phyloP scores from a whole-genome alignment of 2,113 vertebrate species.

The Chloebia gouldiae region DNA sequence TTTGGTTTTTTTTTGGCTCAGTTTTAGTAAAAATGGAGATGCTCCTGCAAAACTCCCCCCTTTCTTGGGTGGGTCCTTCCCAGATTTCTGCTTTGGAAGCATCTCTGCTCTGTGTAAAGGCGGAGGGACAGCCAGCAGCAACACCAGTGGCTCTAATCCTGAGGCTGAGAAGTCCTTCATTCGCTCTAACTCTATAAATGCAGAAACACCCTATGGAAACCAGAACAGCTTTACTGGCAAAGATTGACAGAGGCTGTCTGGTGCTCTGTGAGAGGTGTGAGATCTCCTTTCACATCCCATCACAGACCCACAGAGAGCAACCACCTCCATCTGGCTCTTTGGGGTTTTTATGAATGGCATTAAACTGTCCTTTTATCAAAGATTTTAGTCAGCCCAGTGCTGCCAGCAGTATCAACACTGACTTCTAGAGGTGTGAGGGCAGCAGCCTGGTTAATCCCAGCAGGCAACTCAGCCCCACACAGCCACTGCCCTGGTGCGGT shows the following conservation, averaged over 20 bases:
- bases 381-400: background rate
- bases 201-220: background rate
- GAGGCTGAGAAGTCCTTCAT: background rate
- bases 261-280: background rate
- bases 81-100: background rate
- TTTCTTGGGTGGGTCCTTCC: background rate
- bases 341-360: background rate
- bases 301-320: background rate
- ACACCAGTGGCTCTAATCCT: background rate
- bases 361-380: background rate
- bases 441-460: background rate
- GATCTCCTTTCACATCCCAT: background rate
- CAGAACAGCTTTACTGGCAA: background rate
- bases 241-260: background rate
- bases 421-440: background rate
- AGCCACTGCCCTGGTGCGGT: accelerated
- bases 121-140: background rate
- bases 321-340: background rate
- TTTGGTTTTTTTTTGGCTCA: too few relatives aligned
- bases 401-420: background rate
- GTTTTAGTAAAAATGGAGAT: background rate
- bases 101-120: background rate
- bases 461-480: background rate
- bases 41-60: background rate
- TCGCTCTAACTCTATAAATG: background rate